These are phyloP conservation scores for Hypocryptadius cinnamomeus DNA, from an alignment of 2,113 vertebrate species.

Conservation along the genomic window DNA sequence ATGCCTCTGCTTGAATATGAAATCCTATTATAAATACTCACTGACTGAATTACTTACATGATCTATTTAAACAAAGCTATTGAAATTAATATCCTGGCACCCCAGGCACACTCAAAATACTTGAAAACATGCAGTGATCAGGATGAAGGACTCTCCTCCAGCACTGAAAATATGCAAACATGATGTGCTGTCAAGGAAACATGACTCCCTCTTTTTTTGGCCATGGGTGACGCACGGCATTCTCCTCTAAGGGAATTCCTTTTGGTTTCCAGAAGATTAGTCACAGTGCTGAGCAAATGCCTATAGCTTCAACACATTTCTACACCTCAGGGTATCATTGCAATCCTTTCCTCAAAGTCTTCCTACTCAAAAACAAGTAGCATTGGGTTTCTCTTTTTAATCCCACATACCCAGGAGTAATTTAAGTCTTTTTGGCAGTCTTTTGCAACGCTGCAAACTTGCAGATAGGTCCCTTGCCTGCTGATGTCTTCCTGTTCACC, in stretches of 20 bases:
- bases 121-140: background rate
- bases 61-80: background rate
- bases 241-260: slow-evolving; percentile 45
- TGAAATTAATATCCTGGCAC: slow-evolving; percentile 3
- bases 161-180: slow-evolving; percentile 1
- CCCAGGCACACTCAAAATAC: background rate
- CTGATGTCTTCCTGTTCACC: background rate
- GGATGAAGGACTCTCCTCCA: background rate
- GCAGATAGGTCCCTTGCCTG: background rate
- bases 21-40: background rate
- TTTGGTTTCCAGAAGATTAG: slow-evolving; percentile 19
- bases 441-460: background rate
- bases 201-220: background rate
- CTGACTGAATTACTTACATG: background rate
- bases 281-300: background rate
- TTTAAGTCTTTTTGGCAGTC: background rate
- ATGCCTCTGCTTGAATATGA: background rate
- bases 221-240: background rate
- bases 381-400: background rate
- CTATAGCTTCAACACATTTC: background rate
- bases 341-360: background rate
- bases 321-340: background rate
- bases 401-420: background rate
- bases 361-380: background rate
- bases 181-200: slow-evolving; percentile 30